Base-by-base conservation (phyloP, 2,888 invertebrate species). In the Calameuta filiformis region DNA sequence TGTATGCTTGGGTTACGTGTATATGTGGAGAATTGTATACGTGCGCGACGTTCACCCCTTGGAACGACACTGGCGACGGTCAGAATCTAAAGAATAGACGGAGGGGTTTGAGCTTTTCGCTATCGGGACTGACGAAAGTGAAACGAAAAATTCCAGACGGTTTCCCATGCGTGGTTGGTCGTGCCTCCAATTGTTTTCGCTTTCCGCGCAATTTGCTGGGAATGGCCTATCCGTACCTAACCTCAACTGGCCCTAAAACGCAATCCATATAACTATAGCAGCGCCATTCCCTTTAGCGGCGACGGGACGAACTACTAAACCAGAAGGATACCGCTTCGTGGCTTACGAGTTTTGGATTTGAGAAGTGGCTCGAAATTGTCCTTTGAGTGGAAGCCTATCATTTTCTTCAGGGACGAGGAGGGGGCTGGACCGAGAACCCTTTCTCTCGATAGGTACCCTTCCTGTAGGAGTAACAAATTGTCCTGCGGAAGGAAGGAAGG, bases 161-260 rank as follows among this genome's bases (percentile, higher is more conserved):
- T 34, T 33, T 12, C 12, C 71, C 33, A 12, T 71, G 71, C 71
- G 71, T 71, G 71, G 33, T 23, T 1, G 71, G 31, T 31, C 30
- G 71, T 33, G 71, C 71, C 33, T 71, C 71, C 71, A 71, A 71
- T 71, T 71, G 71, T 71, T 71, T 71, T 71, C 71, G 71, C 71
- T 71, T 71, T 71, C 71, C 71, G 71, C 34, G 71, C 71, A 71
- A 71, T 71, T 71, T 71, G 31, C 33, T 34, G 23, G 23, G 56
- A 34, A 71, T 71, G 15, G 71, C 71, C 23, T 35, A 12, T 31
- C 56, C 56, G 23, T 56, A 23, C 9, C 56, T 56, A 56, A 56
- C 56, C 56, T 56, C 9, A 2, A 23, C 23, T 56, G 6, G 56
- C 23, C 56, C 56, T 56, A 23, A 9, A 23, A 9, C 56, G 56